Evolutionary conservation across 2,113 vertebrate genomes (phyloP), one percentile per base, ranked within the genome.

Genomic region (Chascanopsetta lugubris): DNA sequence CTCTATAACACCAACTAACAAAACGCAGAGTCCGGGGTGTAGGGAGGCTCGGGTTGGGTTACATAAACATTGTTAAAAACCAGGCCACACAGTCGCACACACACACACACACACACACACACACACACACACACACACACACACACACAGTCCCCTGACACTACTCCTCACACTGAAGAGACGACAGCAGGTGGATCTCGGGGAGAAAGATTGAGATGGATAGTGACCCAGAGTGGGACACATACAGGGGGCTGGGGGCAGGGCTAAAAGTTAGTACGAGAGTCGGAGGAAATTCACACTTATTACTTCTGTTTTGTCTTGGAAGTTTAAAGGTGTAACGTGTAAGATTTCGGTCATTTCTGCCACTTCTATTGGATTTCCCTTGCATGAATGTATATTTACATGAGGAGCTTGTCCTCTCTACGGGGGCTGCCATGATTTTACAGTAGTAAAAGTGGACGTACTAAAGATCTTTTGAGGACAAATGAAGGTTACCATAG

Each of bases 161-260:
- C 49, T 83, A 50, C 49, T 83, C 54, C 46, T 77, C 61, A 65
- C 18, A 26, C 25, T 77, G 72, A 83, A 42, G 57, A 53, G 27
- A 53, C 9, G 49, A 77, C 70, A 74, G 73, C 61, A 55, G 78
- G 58, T 68, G 59, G 46, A 75, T 60, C 57, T 56, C n/a, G 43
- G 40, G 25, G 48, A 60, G 72, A 75, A 72, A 85, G 51, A 84
- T 71, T 72, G 64, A 80, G 80, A 82, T 63, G 60, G 80, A 84
- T 76, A 50, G 48, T 47, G 48, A 51, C 49, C 69, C 65, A 69
- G 49, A 68, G 49, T 69, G 69, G 61, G 51, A 69, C 47, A 56
- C n/a, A 60, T 32, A 25, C 29, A 55, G 50, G 10, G 32, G 45
- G 49, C 8, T 34, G 51, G 51, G 51, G 30, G 18, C 27, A n/a